Conservation (phyloP, 2,888 invertebrate genomes). For the Caenorhabditis afra region DNA sequence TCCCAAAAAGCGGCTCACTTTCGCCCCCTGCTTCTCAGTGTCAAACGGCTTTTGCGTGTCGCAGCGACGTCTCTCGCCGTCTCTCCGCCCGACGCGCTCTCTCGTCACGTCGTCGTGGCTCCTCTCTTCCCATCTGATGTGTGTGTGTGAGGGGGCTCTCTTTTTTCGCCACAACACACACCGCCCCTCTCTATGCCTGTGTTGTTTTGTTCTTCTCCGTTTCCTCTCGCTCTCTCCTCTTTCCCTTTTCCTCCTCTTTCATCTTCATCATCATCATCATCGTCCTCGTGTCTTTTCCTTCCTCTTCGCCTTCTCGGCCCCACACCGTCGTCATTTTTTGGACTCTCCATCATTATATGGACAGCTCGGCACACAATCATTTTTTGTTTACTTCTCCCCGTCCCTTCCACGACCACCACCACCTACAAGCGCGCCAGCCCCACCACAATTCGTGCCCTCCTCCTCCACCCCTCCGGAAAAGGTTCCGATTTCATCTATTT, state of each 20-base stretch:
- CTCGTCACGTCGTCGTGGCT: constrained; percentile 9
- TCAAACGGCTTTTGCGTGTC: background rate
- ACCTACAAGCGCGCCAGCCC: background rate
- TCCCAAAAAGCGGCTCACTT: constrained; percentile 33
- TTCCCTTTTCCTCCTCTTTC: constrained; percentile 22
- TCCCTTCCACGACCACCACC: background rate
- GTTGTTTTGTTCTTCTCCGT: constrained; percentile 40
- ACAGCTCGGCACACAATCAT: constrained; percentile 13
- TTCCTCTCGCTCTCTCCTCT: constrained; percentile 20
- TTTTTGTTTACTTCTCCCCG: constrained; percentile 7
- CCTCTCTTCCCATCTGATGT: constrained; percentile 33
- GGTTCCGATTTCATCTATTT: constrained; percentile 34
- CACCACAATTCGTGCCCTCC: background rate
- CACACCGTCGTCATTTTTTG: constrained; percentile 30
- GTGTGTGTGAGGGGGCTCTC: constrained; percentile 9
- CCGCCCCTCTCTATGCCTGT: constrained; percentile 5
- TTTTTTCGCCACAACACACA: constrained; percentile 36
- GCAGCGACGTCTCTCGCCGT: constrained; percentile 1
- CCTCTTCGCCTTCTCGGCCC: background rate
- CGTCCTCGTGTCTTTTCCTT: constrained; percentile 2
- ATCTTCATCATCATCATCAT: constrained; percentile 15
- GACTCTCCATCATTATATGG: constrained; percentile 43
- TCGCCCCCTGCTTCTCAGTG: constrained; percentile 2
- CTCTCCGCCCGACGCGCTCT: constrained; percentile 4
- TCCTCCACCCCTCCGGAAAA: constrained; percentile 14